Evolutionary conservation across 2,888 invertebrate species (phyloP).

Genomic region (Meloe dianella): DNA sequence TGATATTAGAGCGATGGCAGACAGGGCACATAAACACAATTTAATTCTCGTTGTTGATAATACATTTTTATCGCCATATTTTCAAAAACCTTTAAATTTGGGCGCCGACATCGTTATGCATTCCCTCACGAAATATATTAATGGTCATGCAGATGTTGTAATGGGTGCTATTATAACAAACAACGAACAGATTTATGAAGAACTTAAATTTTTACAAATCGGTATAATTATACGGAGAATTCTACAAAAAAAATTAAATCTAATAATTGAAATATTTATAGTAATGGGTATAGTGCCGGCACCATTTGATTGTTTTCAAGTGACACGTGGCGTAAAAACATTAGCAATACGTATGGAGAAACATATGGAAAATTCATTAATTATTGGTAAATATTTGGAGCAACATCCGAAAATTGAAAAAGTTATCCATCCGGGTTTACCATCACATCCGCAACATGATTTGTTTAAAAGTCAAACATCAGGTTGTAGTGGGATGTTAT

Average conservation of each 20-base stretch:
- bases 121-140: conserved; percentile 97
- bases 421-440: conserved; percentile 85
- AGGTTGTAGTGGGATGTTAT: conserved; percentile 91
- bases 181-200: conserved; percentile 72
- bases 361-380: conserved; percentile 79
- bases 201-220: conserved; percentile 85
- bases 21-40: conserved; percentile 66
- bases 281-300: conserved; percentile 94
- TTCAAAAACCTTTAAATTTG: conserved; percentile 87
- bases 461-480: conserved; percentile 79
- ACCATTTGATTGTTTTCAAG: conserved; percentile 94
- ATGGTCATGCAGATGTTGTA: conserved; percentile 96
- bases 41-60: conserved; percentile 88
- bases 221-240: conserved; percentile 61
- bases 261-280: no score
- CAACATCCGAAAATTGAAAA: conserved; percentile 78
- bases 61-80: conserved; percentile 90
- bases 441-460: conserved; percentile 85
- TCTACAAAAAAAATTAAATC: no score
- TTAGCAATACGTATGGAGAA: conserved; percentile 89
- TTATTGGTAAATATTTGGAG: conserved; percentile 82
- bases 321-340: conserved; percentile 93
- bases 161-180: conserved; percentile 91
- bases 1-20: conserved; percentile 78
- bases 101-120: conserved; percentile 93